These are phyloP conservation scores for Portevinia maculata DNA, from an alignment of 2,888 invertebrate genomes.

Conservation along the genomic window DNA sequence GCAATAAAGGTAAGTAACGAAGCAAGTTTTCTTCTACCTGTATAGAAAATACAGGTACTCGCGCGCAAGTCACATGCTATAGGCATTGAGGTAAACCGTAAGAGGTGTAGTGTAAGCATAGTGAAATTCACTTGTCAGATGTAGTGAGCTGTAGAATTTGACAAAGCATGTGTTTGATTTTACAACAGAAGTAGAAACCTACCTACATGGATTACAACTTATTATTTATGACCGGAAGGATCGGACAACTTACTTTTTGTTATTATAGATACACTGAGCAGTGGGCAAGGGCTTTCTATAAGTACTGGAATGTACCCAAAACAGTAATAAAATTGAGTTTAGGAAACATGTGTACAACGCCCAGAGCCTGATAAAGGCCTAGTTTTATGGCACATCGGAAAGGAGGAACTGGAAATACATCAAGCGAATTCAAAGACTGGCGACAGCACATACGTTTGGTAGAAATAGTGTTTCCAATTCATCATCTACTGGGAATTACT, in stretches of 20 bases:
- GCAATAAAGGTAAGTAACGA: conserved; percentile 53
- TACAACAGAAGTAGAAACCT: not conserved
- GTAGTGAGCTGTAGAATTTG: conserved; percentile 13
- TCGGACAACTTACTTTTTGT: too few relatives aligned
- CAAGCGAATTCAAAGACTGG: too few relatives aligned
- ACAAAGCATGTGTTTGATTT: not conserved
- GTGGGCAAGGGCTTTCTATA: too few relatives aligned
- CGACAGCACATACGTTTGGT: too few relatives aligned
- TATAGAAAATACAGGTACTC: conserved; percentile 60
- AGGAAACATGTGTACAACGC: too few relatives aligned
- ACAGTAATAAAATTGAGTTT: too few relatives aligned
- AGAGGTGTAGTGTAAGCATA: conserved; percentile 52
- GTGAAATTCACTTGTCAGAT: conserved; percentile 65
- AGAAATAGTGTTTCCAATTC: too few relatives aligned
- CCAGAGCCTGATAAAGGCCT: too few relatives aligned
- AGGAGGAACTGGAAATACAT: too few relatives aligned
- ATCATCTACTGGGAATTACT: too few relatives aligned
- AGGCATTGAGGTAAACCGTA: conserved; percentile 69
- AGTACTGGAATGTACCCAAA: too few relatives aligned
- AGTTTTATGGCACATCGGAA: too few relatives aligned
- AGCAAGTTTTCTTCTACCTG: conserved; percentile 70
- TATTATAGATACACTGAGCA: not conserved
- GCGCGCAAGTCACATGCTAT: not conserved
- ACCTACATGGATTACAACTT: not conserved
- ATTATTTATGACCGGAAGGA: conserved; percentile 24